Evolutionary conservation across 2,113 vertebrate genomes (phyloP), one percentile per base, ranked within the genome.

Genomic region (Calidris pygmaea): DNA sequence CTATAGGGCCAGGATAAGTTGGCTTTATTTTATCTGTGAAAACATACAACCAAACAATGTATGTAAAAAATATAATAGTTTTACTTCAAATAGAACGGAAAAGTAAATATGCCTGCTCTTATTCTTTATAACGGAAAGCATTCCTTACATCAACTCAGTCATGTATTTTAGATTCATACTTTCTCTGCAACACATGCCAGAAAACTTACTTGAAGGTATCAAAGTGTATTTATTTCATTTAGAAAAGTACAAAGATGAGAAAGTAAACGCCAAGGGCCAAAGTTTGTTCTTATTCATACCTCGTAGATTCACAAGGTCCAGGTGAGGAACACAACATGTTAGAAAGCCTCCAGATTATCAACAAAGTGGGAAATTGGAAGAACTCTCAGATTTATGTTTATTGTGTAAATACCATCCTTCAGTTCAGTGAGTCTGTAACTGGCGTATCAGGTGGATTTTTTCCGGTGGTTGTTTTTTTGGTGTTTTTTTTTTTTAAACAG

Each of bases 21-120:
- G 29, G 27, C 94, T 94, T 73, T 95, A 41, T 96, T 94, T 97
- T 95, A 76, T 77, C 92, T 87, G 52, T 95, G 87, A 91, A 90
- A 96, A 43, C 63, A 63, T 72, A 65, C 10, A 80, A 81, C 81
- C 79, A 90, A 76, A 87, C 80, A 95, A 48, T 43, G 9, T 62
- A 16, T 63, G 74, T 85, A 80, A 94, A 94, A 92, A 93, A 63
- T 87, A 94, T 9, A 93, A 48, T 70, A 76, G 77, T 63, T 94
- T 77, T 81, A 67, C 70, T 93, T 92, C 83, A 93, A 88, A 75
- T 79, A 34, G 67, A 87, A 56, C 10, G 56, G 86, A 77, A 85
- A 91, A 78, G 53, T 86, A 82, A 79, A 72, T 87, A 53, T 55
- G 24, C 37, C 19, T 91, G 73, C 58, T 82, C 45, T 59, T 92